These are phyloP conservation scores for Alfaro cultratus DNA, from an alignment of 2,797 vertebrate species.

Conservation along the genomic window DNA sequence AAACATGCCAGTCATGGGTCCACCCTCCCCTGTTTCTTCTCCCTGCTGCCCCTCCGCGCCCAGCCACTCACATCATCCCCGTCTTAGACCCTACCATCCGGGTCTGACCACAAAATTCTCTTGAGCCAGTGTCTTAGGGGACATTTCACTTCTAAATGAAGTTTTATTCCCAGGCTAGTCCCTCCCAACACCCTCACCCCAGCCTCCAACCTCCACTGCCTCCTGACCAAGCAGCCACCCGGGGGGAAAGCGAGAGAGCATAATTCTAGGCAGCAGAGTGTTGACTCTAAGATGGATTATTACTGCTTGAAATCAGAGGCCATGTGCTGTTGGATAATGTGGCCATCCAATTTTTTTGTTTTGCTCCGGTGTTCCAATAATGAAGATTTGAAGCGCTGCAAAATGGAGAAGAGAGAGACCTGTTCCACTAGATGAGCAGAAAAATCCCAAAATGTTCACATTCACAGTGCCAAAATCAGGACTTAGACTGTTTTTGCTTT, in stretches of 20 bases:
- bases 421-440: constrained; percentile 45
- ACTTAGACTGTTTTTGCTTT: constrained; percentile 23
- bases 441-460: constrained; percentile 54
- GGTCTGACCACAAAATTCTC: constrained; percentile 63
- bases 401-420: constrained; percentile 55
- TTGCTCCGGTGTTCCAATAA: constrained; percentile 54
- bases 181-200: background rate
- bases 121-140: constrained; percentile 65
- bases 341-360: constrained; percentile 34
- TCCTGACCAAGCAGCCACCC: constrained; percentile 59
- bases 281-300: constrained; percentile 82
- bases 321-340: constrained; percentile 72
- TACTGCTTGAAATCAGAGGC: constrained; percentile 78
- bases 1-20: constrained; percentile 74
- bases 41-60: background rate
- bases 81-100: constrained; percentile 43
- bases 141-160: constrained; percentile 73
- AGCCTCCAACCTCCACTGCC: constrained; percentile 11
- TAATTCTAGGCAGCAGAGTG: constrained; percentile 77
- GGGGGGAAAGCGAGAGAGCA: constrained; percentile 60
- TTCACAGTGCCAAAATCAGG: constrained; percentile 54
- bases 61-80: constrained; percentile 36
- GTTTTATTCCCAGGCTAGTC: constrained; percentile 64
- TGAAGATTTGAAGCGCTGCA: constrained; percentile 60
- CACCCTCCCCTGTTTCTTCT: background rate